phyloP scores from a whole-genome alignment of 2,888 invertebrate genomes.

The Nephrotoma guestfalica region DNA sequence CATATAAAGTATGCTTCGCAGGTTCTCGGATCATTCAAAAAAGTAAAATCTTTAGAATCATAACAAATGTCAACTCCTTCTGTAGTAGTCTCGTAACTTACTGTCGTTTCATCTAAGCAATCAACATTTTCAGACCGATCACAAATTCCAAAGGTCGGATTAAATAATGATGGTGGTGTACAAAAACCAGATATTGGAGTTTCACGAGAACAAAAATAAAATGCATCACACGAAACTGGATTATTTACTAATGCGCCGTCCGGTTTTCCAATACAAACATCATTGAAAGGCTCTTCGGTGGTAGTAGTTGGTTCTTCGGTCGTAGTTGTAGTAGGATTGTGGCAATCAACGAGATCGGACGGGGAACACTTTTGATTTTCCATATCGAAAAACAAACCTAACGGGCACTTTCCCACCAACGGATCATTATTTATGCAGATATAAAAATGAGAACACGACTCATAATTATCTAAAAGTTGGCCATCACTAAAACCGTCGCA shows the following conservation, averaged over 20 bases:
- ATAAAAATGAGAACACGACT: not conserved
- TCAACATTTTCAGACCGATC: not conserved
- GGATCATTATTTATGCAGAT: not conserved
- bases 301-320: not conserved
- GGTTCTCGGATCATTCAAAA: not conserved
- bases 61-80: not conserved
- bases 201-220: slow-evolving; percentile 8
- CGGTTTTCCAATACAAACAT: not conserved
- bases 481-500: not conserved
- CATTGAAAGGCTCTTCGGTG: not conserved
- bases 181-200: slow-evolving; percentile 3
- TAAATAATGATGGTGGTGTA: slow-evolving; percentile 1
- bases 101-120: not conserved
- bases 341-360: not conserved
- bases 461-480: not conserved
- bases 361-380: not conserved
- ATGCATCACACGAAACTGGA: not conserved
- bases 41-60: not conserved
- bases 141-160: not conserved
- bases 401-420: not conserved
- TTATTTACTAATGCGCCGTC: not conserved
- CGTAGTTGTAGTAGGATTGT: not conserved
- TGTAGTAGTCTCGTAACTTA: not conserved
- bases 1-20: not conserved
- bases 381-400: not conserved